Base-by-base conservation (phyloP, 2,888 invertebrate species). In the Xanthorhoe spadicearia region DNA sequence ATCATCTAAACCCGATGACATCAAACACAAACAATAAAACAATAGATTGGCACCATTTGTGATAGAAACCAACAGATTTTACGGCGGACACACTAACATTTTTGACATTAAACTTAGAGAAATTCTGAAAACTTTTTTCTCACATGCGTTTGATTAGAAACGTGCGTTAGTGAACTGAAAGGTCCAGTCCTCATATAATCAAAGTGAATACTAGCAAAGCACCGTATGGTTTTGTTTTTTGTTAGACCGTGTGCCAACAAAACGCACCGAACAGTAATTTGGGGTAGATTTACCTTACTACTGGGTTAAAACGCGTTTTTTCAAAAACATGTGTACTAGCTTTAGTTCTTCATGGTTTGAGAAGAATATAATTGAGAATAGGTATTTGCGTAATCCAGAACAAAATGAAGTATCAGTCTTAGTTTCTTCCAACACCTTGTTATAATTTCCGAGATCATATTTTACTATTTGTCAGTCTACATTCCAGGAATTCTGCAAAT, bases 21-120 rank as follows among this genome's bases (percentile, higher is more conserved):
- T 64, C 59, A 60, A 72, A 70, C 64, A 55, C 18, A 54, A 54
- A 48, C 9, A 10, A 43, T 49, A 60, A 59, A 64, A 53, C 35
- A 49, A 64, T 53, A 56, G 43, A 46, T 61, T 61, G 50, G 55
- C 61, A 65, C 56, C 56, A 32, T 43, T 57, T 60, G 55, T 17
- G 15, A 51, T 56, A 55, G 50, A 60, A 58, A 52, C 56, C 52
- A 63, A 53, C 18, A 18, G 17, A 57, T 50, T 32, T 8, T 17
- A 13, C n/a, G 49, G 32, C n/a, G 15, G 55, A 38, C 61, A 62
- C 56, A 62, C 49, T 35, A 19, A 1, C 38, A 13, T 3, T 1
- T 13, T 38, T 10, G 10, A 38, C 38, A 13, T 43, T 13, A 2
- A 13, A 13, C 38, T 43, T 9, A 9, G 35, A 13, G 9, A 32